Conservation (phyloP, 2,888 invertebrate species). For the Trissoscelio sp. region DNA sequence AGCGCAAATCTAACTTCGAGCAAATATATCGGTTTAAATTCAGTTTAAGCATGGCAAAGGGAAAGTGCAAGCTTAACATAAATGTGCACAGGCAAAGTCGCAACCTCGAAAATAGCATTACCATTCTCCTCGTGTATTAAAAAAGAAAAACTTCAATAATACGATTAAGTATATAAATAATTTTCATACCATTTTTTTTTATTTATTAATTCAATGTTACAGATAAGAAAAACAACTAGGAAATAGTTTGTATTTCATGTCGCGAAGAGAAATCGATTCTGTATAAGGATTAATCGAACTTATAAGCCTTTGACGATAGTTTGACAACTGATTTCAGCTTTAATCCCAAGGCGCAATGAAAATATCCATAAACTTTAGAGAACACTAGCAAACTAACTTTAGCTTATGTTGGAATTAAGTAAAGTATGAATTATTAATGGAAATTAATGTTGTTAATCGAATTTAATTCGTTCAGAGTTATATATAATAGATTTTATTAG, state of each 20-base stretch:
- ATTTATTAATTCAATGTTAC: background rate
- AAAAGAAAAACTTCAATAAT: too few relatives aligned
- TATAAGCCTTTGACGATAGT: conserved; percentile 15
- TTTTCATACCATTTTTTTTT: too few relatives aligned
- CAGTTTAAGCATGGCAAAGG: conserved; percentile 4
- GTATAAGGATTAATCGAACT: conserved; percentile 15
- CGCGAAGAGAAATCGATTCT: background rate
- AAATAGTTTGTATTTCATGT: too few relatives aligned
- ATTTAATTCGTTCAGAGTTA: too few relatives aligned
- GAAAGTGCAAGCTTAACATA: conserved; percentile 17
- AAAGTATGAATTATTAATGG: too few relatives aligned
- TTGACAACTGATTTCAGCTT: conserved; percentile 14
- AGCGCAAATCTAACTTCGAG: background rate
- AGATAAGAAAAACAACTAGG: too few relatives aligned
- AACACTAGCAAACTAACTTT: conserved; percentile 4
- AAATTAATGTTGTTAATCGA: too few relatives aligned
- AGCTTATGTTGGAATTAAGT: background rate
- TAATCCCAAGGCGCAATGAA: background rate
- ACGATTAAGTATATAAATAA: too few relatives aligned
- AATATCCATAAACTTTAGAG: background rate
- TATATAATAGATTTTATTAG: too few relatives aligned
- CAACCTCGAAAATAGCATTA: too few relatives aligned
- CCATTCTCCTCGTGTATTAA: too few relatives aligned
- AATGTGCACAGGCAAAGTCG: background rate
- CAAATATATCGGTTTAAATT: background rate